Conservation (phyloP, 37 sponge, comb jelly and placozoan genomes). For the Dysidea cf. avara region DNA sequence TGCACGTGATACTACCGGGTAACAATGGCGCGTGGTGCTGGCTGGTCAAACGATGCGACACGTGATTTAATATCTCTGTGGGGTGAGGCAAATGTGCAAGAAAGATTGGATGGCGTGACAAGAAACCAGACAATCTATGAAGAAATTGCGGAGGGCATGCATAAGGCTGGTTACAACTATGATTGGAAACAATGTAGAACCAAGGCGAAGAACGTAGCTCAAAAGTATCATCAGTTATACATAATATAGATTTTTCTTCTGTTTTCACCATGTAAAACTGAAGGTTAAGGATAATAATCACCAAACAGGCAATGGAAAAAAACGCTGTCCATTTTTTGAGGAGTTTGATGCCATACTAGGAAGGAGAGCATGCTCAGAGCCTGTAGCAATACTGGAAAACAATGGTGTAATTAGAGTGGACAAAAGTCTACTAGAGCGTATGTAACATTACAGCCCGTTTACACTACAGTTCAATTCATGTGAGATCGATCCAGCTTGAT, state of each 20-base stretch:
- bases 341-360: slow-evolving; percentile 17
- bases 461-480: too few species aligned
- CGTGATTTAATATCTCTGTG: slow-evolving; percentile 8
- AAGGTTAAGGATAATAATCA: slow-evolving; percentile 2
- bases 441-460: too few species aligned
- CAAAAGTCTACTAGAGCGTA: too few species aligned
- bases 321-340: neutral
- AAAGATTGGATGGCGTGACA: slow-evolving; percentile 18
- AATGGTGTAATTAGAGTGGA: too few species aligned
- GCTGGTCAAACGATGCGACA: slow-evolving; percentile 17
- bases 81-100: slow-evolving; percentile 17
- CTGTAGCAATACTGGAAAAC: neutral
- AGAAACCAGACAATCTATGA: slow-evolving; percentile 5
- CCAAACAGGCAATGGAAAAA: neutral
- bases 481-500: too few species aligned
- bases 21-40: too few species aligned
- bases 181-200: slow-evolving; percentile 26
- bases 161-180: neutral
- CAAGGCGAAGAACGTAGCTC: slow-evolving; percentile 23
- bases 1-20: too few species aligned
- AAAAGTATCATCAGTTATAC: slow-evolving; percentile 16
- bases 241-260: neutral
- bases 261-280: too few species aligned
- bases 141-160: neutral
- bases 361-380: neutral